Evolutionary conservation across 1,140 invertebrate genomes (phyloP).

Genomic region (Leptestheria dahalacensis): DNA sequence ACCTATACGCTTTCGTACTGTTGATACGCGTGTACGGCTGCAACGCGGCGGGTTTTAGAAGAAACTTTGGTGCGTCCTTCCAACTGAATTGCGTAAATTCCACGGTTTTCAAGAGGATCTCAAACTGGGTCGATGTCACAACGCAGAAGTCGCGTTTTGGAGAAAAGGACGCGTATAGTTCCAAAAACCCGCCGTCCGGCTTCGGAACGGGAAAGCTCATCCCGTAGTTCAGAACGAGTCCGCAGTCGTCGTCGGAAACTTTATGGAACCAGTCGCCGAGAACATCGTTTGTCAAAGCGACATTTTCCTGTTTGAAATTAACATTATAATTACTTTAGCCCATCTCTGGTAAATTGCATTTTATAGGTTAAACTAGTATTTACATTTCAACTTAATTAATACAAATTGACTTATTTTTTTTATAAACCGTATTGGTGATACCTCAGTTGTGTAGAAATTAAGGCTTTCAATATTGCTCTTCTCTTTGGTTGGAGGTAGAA

Average conservation of each 20-base stretch:
- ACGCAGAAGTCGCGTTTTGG: background rate
- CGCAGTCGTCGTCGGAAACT: background rate
- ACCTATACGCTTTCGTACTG: too few species aligned
- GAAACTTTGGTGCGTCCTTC: constrained; percentile 12
- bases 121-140: background rate
- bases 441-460: background rate
- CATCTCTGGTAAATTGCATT: too few species aligned
- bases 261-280: background rate
- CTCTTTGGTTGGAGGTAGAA: background rate
- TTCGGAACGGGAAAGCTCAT: background rate
- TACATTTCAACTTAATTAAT: too few species aligned
- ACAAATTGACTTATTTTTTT: too few species aligned
- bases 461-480: background rate
- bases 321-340: background rate
- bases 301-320: background rate
- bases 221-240: background rate
- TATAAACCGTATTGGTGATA: too few species aligned
- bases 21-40: background rate
- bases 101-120: constrained; percentile 23
- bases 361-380: too few species aligned
- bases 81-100: constrained; percentile 21
- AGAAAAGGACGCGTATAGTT: background rate
- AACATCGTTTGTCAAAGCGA: background rate
- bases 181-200: background rate
- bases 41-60: background rate